A percentile compares a stretch with the other conserved stretches of the same genome.
These are phyloP conservation scores for Vultur gryphus DNA, from an alignment of 2,797 vertebrate species.

Conservation along the genomic window DNA sequence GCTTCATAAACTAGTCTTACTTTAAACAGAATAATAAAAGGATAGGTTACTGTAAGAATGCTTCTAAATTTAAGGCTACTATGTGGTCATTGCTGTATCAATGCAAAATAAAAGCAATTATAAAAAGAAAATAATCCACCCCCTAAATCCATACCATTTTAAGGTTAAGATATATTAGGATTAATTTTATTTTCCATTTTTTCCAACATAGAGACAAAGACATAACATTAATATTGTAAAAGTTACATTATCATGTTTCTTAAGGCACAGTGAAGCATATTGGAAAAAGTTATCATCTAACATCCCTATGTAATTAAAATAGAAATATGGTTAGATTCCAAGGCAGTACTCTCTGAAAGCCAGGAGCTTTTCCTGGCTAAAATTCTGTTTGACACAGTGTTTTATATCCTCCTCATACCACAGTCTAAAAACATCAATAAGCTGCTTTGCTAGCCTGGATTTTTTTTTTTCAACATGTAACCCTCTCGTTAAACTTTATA, in stretches of 20 bases:
- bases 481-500: conserved; percentile 48
- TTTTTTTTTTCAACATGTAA: conserved; percentile 1
- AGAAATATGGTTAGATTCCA: neutral
- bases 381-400: neutral
- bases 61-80: neutral
- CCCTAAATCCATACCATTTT: neutral
- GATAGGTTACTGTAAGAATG: neutral
- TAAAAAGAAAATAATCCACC: neutral
- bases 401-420: neutral
- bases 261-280: neutral
- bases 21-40: neutral
- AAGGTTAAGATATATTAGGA: neutral
- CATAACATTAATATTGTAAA: neutral
- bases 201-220: neutral
- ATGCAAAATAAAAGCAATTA: neutral
- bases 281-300: neutral
- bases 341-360: neutral
- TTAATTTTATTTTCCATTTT: neutral
- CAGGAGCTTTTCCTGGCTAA: neutral
- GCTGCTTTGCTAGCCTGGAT: conserved; percentile 38
- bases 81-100: neutral
- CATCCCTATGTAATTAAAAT: neutral
- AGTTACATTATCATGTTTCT: neutral
- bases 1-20: neutral
- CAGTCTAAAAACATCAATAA: conserved; percentile 47